Base-by-base conservation (phyloP, 1,140 invertebrate species). In the Musca domestica region DNA sequence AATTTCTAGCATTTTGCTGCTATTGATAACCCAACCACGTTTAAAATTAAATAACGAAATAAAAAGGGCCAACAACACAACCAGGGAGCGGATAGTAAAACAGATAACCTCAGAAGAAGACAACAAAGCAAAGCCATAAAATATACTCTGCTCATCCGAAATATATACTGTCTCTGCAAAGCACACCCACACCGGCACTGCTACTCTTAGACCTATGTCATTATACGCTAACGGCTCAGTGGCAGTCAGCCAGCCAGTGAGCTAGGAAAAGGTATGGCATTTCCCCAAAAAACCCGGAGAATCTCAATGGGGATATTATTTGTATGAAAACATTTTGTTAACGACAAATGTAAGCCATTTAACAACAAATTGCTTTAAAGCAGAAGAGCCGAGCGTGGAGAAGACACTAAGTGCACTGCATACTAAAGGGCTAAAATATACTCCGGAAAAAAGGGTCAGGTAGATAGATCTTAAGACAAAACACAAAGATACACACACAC, bases 301-400 rank as follows among this genome's bases (percentile, higher is more conserved):
- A 58, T 4, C 25, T 14, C 5, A 4, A 52, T 52, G 23, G 2
- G 22, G 23, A 56, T 30, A 30, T 30, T 58, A 58, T 58, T 34
- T 30, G 54, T 6, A 58, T 30, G 23, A 58, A 58, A 30, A 58
- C 25, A 58, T 58, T 30, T 27, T 15, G 17, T 17, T 58, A 58
- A 58, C 54, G 25, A 58, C 54, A 58, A 58, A 58, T 58, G 25
- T 30, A 25, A 58, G 54, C 25, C n/a, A 58, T 58, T 58, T 58
- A 58, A 58, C 54, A 22, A 30, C 23, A 58, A 58, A 58, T 58
- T 58, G 54, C 54, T 58, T 58, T 5, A 58, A 30, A 58, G 10
- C 14, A 17, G 51, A 27, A 58, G 15, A n/a, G 17, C 7, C 1
- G n/a, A 30, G 23, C 25, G 3, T 2, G 27, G 25, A 17, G 12